These are phyloP conservation scores for Lepilemur ruficaudatus DNA, from an alignment of 2,797 vertebrate genomes.

Conservation along the genomic window DNA sequence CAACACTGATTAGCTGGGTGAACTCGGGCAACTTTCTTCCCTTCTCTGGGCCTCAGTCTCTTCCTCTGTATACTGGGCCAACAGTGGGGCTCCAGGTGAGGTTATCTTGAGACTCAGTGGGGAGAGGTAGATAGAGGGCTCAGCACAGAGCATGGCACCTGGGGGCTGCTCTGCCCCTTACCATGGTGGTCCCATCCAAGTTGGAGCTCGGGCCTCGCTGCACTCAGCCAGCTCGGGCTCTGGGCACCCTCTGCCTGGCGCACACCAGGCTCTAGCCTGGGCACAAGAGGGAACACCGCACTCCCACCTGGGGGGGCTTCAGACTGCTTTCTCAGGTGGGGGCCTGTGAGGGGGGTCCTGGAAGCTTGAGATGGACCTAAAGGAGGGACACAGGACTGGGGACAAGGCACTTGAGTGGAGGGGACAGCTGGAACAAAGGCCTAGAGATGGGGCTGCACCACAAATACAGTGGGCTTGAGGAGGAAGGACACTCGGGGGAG, in stretches of 20 bases:
- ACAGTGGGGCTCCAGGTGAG: too few relatives aligned
- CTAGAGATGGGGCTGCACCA: not conserved
- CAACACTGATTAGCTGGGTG: not conserved
- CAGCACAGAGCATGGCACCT: not conserved
- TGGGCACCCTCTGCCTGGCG: not conserved
- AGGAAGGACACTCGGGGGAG: not conserved
- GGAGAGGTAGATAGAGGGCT: not conserved
- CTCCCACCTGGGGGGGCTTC: not conserved
- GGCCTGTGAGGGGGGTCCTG: too few relatives aligned
- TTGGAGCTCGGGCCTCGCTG: not conserved
- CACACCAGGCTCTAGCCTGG: not conserved
- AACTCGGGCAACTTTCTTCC: not conserved
- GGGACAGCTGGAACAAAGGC: not conserved
- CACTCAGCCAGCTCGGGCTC: not conserved
- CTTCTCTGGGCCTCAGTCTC: not conserved
- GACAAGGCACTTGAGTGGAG: not conserved
- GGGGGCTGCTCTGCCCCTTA: accelerated
- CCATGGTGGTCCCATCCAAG: too few relatives aligned
- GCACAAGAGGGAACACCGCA: accelerated
- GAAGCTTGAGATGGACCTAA: not conserved
- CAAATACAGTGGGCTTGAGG: not conserved
- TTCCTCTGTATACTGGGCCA: not conserved
- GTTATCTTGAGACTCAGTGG: not conserved
- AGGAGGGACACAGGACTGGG: not conserved
- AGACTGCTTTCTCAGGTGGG: too few relatives aligned